Evolutionary conservation across 2,888 invertebrate genomes (phyloP).

Genomic region (Yponomeuta sedellus): DNA sequence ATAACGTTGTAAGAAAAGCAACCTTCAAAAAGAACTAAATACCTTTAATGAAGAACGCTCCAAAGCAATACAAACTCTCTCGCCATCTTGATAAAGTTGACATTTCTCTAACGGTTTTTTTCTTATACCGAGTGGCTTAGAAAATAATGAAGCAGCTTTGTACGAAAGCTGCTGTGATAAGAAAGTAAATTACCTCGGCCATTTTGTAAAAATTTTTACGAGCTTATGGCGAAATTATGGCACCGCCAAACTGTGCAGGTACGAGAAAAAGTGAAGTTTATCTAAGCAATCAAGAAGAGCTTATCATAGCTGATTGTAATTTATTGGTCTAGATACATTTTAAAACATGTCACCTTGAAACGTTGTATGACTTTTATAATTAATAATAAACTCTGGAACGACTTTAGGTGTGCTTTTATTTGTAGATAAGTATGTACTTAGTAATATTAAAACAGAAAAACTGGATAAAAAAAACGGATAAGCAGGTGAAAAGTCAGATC

Average conservation of each 20-base stretch:
- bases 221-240: not conserved
- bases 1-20: not conserved
- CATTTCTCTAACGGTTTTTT: not conserved
- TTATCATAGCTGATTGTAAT: too few species aligned
- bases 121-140: slow-evolving; percentile 6
- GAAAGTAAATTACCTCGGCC: slow-evolving; percentile 46
- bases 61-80: not conserved
- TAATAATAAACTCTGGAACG: too few species aligned
- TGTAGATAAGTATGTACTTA: too few species aligned
- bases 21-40: not conserved
- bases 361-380: too few species aligned
- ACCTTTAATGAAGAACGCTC: not conserved
- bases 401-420: too few species aligned
- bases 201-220: slow-evolving; percentile 30
- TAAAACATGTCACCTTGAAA: too few species aligned
- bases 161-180: slow-evolving; percentile 43
- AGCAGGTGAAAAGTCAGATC: too few species aligned
- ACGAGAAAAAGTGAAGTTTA: too few species aligned
- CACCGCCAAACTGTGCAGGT: not conserved
- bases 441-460: too few species aligned
- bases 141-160: slow-evolving; percentile 22
- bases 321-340: too few species aligned
- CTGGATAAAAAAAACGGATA: too few species aligned
- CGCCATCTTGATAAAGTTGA: not conserved
- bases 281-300: too few species aligned